Evolutionary conservation across 2,113 vertebrate genomes (phyloP).

Genomic region (Erythrolamprus reginae): DNA sequence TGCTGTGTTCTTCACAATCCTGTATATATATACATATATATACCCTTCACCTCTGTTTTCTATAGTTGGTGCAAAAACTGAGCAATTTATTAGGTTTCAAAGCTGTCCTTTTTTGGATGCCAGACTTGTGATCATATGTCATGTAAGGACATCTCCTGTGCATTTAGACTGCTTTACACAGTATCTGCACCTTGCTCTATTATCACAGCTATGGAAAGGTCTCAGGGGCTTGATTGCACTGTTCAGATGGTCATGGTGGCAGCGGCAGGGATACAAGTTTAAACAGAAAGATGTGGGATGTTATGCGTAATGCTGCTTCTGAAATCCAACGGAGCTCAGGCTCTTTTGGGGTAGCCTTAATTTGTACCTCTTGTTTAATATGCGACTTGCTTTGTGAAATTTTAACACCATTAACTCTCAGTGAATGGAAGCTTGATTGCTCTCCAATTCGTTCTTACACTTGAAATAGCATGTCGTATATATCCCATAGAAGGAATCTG

Average conservation of each 20-base stretch:
- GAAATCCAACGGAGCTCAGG: constrained; percentile 25
- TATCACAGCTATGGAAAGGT: constrained; percentile 48
- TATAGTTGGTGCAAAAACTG: constrained; percentile 82
- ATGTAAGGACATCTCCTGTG: constrained; percentile 69
- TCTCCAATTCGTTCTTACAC: constrained; percentile 36
- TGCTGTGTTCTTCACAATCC: constrained; percentile 78
- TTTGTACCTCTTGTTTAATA: constrained; percentile 29
- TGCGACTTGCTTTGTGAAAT: constrained; percentile 17
- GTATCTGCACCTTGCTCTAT: constrained; percentile 43
- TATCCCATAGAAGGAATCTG: constrained; percentile 46
- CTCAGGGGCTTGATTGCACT: constrained; percentile 40
- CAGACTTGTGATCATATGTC: constrained; percentile 65
- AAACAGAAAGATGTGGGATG: constrained; percentile 21
- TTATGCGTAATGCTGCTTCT: constrained; percentile 37
- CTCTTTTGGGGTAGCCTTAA: constrained; percentile 35
- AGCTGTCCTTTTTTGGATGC: constrained; percentile 73
- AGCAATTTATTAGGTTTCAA: constrained; percentile 75
- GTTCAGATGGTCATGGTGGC: constrained; percentile 9
- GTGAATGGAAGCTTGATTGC: constrained; percentile 37
- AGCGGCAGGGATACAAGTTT: constrained; percentile 24
- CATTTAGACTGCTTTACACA: constrained; percentile 71
- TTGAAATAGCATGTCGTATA: constrained; percentile 31
- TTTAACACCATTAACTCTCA: constrained; percentile 20
- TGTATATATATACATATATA: constrained; percentile 70
- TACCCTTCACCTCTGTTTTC: constrained; percentile 79